Conservation (phyloP, 2,113 vertebrate species). For the Rhea pennata region DNA sequence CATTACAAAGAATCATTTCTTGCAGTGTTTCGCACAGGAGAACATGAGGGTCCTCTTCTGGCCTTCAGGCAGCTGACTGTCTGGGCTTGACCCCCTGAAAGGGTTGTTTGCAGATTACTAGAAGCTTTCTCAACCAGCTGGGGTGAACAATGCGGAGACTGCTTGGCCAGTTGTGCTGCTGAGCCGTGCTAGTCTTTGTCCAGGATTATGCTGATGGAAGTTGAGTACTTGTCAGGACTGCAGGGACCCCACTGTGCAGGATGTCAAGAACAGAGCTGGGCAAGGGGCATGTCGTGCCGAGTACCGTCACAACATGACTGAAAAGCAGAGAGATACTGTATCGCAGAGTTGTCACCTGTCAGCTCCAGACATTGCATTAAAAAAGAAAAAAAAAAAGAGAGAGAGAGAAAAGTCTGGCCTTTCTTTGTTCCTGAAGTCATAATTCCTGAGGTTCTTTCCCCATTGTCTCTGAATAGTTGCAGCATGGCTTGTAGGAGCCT, state of each 20-base stretch:
- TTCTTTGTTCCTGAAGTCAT: neutral
- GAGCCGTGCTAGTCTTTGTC: neutral
- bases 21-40: neutral
- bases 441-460: neutral
- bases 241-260: neutral
- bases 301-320: neutral
- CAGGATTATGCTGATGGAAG: fast-evolving
- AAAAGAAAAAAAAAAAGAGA: too few relatives aligned
- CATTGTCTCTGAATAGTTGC: too few relatives aligned
- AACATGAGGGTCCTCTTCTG: neutral
- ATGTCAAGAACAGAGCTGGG: neutral
- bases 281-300: fast-evolving
- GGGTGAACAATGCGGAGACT: neutral
- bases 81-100: neutral
- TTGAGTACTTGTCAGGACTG: neutral
- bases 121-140: neutral
- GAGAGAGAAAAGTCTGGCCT: neutral
- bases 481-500: too few relatives aligned
- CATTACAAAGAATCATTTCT: neutral
- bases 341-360: neutral
- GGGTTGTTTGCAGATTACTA: neutral
- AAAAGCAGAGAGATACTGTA: neutral
- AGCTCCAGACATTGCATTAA: fast-evolving
- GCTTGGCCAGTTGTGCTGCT: fast-evolving
- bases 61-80: neutral